A percentile compares a stretch with the other conserved stretches of the same genome.
phyloP scores from a whole-genome alignment of 2,797 vertebrate genomes.

The Peromyscus attwateri region DNA sequence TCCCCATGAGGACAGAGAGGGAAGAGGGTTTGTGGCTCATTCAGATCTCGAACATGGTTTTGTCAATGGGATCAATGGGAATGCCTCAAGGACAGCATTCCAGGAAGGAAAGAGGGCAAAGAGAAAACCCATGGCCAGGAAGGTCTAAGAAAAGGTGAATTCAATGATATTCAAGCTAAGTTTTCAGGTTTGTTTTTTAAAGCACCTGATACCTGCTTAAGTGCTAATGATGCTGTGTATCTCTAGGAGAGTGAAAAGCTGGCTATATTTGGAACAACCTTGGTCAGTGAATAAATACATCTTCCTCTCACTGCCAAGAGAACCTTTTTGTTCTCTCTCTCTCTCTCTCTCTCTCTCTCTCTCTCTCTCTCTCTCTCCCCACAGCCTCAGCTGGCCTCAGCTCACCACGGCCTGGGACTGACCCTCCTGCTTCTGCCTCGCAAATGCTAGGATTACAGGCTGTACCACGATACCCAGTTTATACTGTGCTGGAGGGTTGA shows the following conservation, averaged over 20 bases:
- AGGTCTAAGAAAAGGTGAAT: neutral
- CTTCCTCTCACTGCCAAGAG: neutral
- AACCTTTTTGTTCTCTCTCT: neutral
- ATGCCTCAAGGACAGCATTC: neutral
- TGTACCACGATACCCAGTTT: neutral
- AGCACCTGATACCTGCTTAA: neutral
- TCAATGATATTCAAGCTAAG: neutral
- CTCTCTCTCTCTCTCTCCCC: fast-evolving
- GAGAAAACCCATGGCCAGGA: neutral
- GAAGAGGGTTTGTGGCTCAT: too few relatives aligned
- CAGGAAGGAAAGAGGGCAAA: neutral
- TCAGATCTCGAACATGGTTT: neutral
- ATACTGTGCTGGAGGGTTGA: neutral
- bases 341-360: neutral
- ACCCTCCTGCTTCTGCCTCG: neutral
- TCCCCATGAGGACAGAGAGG: neutral
- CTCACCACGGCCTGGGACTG: neutral
- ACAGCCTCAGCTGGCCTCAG: neutral
- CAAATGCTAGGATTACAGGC: neutral
- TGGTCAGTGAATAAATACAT: neutral
- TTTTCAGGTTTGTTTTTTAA: neutral
- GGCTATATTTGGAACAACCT: neutral
- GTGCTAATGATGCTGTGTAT: neutral
- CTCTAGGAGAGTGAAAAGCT: neutral
- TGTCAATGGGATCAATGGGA: neutral